phyloP scores from a whole-genome alignment of 2,797 vertebrate genomes.

The Discoglossus pictus region DNA sequence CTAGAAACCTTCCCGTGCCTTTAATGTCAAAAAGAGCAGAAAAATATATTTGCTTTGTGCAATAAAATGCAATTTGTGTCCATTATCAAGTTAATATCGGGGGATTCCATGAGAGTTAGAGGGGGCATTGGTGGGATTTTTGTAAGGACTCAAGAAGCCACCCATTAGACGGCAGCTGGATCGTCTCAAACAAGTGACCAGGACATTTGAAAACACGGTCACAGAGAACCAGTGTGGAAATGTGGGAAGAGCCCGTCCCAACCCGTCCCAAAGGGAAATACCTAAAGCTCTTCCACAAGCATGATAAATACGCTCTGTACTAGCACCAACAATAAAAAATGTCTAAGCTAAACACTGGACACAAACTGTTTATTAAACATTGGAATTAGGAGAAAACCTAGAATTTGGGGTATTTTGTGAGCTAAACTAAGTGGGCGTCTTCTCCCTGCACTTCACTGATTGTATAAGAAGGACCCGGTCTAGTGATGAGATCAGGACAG shows the following conservation, averaged over 20 bases:
- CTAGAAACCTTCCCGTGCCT: too few relatives aligned
- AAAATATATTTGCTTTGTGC: too few relatives aligned
- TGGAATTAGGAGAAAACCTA: neutral
- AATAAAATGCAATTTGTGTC: too few relatives aligned
- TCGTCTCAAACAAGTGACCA: neutral
- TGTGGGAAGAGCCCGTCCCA: constrained; percentile 19
- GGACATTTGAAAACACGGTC: neutral
- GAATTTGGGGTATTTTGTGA: neutral
- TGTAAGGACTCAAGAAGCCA: neutral
- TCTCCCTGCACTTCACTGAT: neutral
- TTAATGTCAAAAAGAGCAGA: too few relatives aligned
- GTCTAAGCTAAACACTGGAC: constrained; percentile 33
- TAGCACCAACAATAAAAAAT: constrained; percentile 10
- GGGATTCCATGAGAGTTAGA: neutral
- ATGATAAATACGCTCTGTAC: constrained; percentile 1
- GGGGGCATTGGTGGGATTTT: neutral
- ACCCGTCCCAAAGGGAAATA: constrained; percentile 15
- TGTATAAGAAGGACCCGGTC: too few relatives aligned
- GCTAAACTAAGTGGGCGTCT: neutral
- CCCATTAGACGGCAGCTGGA: constrained; percentile 12
- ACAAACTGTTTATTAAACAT: constrained; percentile 39
- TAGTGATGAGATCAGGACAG: too few relatives aligned
- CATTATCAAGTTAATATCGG: too few relatives aligned
- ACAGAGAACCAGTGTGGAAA: constrained; percentile 8
- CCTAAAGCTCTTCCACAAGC: neutral